A percentile compares a stretch with the other conserved stretches of the same genome.
phyloP scores from a whole-genome alignment of 2,113 vertebrate genomes.

The Phoxinus phoxinus region DNA sequence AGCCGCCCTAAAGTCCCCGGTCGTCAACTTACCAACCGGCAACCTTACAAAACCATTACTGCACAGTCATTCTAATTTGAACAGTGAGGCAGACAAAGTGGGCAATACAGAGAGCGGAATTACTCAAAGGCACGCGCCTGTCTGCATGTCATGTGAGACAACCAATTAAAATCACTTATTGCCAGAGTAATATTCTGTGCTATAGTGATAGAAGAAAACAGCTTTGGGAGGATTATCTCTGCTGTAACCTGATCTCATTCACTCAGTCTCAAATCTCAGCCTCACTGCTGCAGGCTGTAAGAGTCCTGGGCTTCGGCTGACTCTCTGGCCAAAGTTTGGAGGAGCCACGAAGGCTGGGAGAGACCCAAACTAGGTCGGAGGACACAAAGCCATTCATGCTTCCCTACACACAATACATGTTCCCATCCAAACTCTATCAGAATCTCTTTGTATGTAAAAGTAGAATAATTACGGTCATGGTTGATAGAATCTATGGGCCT shows the following conservation, averaged over 20 bases:
- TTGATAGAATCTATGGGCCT: neutral
- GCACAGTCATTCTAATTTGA: constrained; percentile 71
- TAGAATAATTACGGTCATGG: neutral
- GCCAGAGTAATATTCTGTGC: constrained; percentile 73
- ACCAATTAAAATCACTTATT: constrained; percentile 83
- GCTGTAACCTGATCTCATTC: constrained; percentile 76
- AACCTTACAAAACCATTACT: constrained; percentile 72
- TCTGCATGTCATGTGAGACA: constrained; percentile 73
- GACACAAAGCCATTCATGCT: constrained; percentile 4
- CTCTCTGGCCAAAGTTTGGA: constrained; percentile 42
- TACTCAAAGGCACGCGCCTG: constrained; percentile 66
- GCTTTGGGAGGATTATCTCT: constrained; percentile 76
- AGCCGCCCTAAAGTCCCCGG: constrained; percentile 65
- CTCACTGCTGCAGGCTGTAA: constrained; percentile 29
- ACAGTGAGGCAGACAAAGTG: constrained; percentile 50
- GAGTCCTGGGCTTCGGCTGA: constrained; percentile 48
- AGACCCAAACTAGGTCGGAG: constrained; percentile 16
- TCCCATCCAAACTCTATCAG: neutral
- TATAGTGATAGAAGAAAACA: constrained; percentile 76
- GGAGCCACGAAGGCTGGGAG: constrained; percentile 19
- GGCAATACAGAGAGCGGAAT: constrained; percentile 59
- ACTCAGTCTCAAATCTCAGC: constrained; percentile 66
- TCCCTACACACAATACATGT: neutral
- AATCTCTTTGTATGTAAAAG: neutral
- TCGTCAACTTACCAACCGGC: constrained; percentile 48